These are phyloP conservation scores for Metallyticus violacea DNA, from an alignment of 2,888 invertebrate genomes.

Conservation along the genomic window DNA sequence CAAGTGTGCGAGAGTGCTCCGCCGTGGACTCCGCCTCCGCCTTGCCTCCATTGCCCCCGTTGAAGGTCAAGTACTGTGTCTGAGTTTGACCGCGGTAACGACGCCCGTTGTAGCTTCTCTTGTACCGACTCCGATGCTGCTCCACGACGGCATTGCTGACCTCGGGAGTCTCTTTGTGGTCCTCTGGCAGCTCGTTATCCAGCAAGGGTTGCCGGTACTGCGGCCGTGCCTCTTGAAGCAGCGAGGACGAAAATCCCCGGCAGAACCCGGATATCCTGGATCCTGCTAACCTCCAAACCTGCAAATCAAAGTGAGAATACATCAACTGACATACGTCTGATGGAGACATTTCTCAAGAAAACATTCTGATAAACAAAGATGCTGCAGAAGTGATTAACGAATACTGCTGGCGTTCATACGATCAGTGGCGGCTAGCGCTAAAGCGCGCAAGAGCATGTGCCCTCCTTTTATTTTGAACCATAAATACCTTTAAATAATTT, in stretches of 20 bases:
- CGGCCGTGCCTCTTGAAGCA: slow-evolving; percentile 43
- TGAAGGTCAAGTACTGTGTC: slow-evolving; percentile 75
- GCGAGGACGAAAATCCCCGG: slow-evolving; percentile 46
- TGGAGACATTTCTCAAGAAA: no score
- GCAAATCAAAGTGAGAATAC: slow-evolving; percentile 17
- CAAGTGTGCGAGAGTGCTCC: slow-evolving; percentile 66
- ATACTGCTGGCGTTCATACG: no score
- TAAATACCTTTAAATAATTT: no score
- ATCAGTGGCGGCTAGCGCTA: no score
- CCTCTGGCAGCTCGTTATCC: slow-evolving; percentile 41
- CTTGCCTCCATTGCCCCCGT: slow-evolving; percentile 57
- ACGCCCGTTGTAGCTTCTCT: slow-evolving; percentile 32
- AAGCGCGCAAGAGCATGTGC: no score
- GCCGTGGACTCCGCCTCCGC: slow-evolving; percentile 79
- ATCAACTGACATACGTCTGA: no score
- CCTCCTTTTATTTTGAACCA: no score
- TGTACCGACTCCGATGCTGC: slow-evolving; percentile 37
- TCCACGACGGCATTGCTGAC: slow-evolving; percentile 36
- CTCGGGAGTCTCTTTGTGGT: slow-evolving; percentile 18
- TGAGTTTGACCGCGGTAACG: slow-evolving; percentile 75
- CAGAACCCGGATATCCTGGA: slow-evolving; percentile 50
- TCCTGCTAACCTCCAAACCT: slow-evolving; percentile 51
- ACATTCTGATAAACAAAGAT: no score
- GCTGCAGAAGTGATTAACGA: no score
- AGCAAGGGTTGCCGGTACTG: slow-evolving; percentile 13